phyloP scores from a whole-genome alignment of 2,797 vertebrate genomes.

The Heteromormyrus szaboi region DNA sequence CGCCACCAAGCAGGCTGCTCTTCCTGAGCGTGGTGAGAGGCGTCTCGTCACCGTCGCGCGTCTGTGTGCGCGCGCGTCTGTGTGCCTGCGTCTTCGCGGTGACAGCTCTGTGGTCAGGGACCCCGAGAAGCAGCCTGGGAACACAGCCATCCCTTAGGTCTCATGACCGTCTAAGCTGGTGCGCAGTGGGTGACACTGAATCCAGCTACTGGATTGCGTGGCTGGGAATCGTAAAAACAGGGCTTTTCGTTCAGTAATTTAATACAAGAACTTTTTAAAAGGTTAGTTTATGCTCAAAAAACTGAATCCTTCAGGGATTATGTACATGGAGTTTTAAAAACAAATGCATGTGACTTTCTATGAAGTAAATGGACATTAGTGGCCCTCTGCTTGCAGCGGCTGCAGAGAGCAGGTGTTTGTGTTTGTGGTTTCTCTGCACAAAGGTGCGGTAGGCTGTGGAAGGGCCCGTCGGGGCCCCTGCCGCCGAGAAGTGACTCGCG shows the following conservation, averaged over 20 bases:
- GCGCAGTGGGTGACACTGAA: neutral
- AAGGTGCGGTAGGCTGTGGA: neutral
- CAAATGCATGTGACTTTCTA: neutral
- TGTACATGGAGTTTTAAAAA: neutral
- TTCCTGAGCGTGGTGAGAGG: slow-evolving; percentile 50
- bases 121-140: neutral
- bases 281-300: neutral
- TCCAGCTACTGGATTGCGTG: neutral
- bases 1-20: slow-evolving; percentile 45
- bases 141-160: neutral
- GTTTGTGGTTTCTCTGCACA: neutral
- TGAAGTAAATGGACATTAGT: neutral
- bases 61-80: neutral
- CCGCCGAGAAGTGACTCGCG: neutral
- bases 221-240: neutral
- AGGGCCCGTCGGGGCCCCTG: neutral
- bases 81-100: slow-evolving; percentile 13
- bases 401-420: neutral
- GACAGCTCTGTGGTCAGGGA: slow-evolving; percentile 1
- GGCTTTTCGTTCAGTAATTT: neutral
- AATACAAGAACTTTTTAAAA: neutral
- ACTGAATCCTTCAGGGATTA: neutral
- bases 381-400: neutral
- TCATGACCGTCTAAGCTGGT: neutral
- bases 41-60: slow-evolving; percentile 19